Conservation (phyloP, 2,113 vertebrate genomes). For the Larimichthys crocea region DNA sequence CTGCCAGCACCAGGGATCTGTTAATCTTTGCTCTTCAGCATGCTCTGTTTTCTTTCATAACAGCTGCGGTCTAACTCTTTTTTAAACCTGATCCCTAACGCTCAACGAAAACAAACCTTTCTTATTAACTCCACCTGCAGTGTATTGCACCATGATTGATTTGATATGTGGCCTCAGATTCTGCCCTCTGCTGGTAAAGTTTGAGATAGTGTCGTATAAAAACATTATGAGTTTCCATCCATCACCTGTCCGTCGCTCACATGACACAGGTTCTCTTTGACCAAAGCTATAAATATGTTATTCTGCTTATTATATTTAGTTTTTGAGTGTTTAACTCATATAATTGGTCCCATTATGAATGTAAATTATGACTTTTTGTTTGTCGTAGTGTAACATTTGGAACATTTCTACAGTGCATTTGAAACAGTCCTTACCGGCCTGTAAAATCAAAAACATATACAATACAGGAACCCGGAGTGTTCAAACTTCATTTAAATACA, state of each 20-base stretch:
- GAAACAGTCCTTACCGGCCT: not conserved
- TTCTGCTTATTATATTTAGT: not conserved
- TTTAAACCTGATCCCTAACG: conserved; percentile 19
- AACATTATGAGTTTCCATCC: not conserved
- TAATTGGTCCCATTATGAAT: not conserved
- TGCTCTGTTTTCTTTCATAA: conserved; percentile 67
- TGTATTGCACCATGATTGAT: conserved; percentile 75
- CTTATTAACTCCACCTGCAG: conserved; percentile 40
- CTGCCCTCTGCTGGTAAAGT: conserved; percentile 80
- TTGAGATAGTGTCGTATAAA: not conserved
- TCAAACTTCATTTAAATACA: not conserved
- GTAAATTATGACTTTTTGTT: not conserved
- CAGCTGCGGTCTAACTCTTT: conserved; percentile 62
- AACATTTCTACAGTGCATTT: not conserved
- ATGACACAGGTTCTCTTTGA: not conserved
- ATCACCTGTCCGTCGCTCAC: not conserved
- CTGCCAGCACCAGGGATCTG: conserved; percentile 48
- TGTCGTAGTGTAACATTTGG: not conserved
- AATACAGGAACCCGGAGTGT: not conserved
- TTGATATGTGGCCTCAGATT: conserved; percentile 73
- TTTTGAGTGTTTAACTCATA: not conserved
- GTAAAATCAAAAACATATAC: not conserved
- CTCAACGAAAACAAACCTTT: conserved; percentile 9
- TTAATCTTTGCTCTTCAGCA: conserved; percentile 61
- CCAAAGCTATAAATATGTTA: not conserved